Percentiles rank a stretch among this genome's conserved stretches.
These are phyloP conservation scores for Anguilla anguilla DNA, from an alignment of 2,797 vertebrate species.

Conservation along the genomic window DNA sequence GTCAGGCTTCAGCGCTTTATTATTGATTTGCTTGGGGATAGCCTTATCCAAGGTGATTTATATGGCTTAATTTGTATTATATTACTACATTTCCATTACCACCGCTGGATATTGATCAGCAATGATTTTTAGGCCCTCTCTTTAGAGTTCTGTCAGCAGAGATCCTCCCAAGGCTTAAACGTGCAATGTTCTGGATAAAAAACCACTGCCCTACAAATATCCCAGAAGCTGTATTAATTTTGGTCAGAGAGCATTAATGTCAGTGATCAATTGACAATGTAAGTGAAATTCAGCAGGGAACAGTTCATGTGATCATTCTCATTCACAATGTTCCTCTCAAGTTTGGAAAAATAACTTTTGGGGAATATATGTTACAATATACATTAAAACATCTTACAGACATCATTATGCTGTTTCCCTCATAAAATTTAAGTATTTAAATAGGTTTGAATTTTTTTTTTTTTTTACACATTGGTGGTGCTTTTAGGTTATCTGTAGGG, in stretches of 20 bases:
- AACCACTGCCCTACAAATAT: background rate
- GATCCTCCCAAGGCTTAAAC: background rate
- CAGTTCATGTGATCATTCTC: background rate
- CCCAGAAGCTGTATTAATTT: background rate
- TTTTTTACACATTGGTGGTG: too few species aligned
- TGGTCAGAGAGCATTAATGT: background rate
- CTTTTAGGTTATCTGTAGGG: background rate
- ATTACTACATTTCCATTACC: background rate
- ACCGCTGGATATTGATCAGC: background rate
- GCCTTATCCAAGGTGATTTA: background rate
- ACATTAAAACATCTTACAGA: background rate
- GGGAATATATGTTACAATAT: background rate
- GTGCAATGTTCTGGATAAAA: background rate
- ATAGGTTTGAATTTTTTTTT: too few species aligned
- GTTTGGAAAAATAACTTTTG: background rate
- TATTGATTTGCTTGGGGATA: background rate
- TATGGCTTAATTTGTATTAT: background rate
- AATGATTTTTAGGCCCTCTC: background rate
- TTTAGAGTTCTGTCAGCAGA: background rate
- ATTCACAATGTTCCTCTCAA: background rate
- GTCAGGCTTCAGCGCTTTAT: background rate
- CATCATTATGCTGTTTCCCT: background rate
- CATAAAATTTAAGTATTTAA: too few species aligned
- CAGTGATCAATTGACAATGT: background rate
- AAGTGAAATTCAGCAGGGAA: background rate